phyloP scores from a whole-genome alignment of 2,888 invertebrate genomes.

The Carcina quercana region DNA sequence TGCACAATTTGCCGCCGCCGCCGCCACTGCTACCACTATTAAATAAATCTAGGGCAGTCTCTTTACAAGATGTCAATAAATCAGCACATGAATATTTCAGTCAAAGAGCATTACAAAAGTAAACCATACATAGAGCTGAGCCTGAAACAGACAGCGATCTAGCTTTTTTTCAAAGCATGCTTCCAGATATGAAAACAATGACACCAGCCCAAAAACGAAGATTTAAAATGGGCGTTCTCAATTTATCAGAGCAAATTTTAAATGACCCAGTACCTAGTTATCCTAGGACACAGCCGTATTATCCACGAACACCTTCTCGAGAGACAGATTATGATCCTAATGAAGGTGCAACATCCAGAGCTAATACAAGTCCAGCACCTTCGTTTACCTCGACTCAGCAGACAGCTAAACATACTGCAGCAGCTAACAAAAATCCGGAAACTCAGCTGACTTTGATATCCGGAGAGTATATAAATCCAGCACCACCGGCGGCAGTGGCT shows the following conservation, averaged over 20 bases:
- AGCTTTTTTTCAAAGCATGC: conserved; percentile 11
- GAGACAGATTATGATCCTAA: conserved; percentile 17
- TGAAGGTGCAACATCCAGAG: conserved; percentile 16
- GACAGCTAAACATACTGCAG: conserved; percentile 15
- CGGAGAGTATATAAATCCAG: conserved; percentile 15
- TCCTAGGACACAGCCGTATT: conserved; percentile 14
- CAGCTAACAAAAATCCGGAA: conserved; percentile 15
- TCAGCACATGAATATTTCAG: conserved; percentile 8
- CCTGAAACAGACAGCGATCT: conserved; percentile 12
- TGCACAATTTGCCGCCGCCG: conserved; percentile 11
- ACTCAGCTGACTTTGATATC: conserved; percentile 15
- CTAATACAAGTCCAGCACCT: conserved; percentile 17
- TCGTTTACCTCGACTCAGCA: conserved; percentile 14
- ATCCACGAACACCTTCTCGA: conserved; percentile 16
- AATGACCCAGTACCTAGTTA: conserved; percentile 15
- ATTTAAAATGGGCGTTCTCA: conserved; percentile 12
- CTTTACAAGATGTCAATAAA: conserved; percentile 8
- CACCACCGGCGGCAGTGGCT: conserved; percentile 17
- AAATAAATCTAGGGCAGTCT: conserved; percentile 7
- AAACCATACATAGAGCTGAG: conserved; percentile 13
- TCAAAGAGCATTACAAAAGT: conserved; percentile 13
- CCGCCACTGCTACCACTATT: conserved; percentile 7
- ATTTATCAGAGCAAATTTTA: conserved; percentile 15
- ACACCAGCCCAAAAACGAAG: conserved; percentile 15
- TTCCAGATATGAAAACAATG: conserved; percentile 15